A percentile compares a stretch with the other conserved stretches of the same genome.
phyloP scores from a whole-genome alignment of 1,140 invertebrate genomes.

The Drusus annulatus region DNA sequence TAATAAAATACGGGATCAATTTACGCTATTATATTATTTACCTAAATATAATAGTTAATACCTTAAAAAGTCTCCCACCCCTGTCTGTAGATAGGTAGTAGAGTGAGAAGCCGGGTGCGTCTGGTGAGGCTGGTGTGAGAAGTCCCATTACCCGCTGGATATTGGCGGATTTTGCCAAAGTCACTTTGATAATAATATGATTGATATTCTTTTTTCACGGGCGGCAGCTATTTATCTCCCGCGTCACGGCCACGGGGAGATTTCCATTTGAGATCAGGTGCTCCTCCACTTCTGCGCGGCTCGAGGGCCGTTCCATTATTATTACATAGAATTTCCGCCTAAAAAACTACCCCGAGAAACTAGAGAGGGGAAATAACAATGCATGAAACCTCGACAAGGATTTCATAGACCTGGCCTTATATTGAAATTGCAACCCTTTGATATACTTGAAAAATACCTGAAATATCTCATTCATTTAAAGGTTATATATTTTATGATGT shows the following conservation, averaged over 20 bases:
- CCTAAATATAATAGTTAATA: background rate
- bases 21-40: too few relatives aligned
- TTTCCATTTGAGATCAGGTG: constrained; percentile 60
- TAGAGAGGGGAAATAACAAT: background rate
- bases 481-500: too few relatives aligned
- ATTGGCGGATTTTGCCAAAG: constrained; percentile 59
- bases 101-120: background rate
- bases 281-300: constrained; percentile 5
- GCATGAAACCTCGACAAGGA: too few relatives aligned
- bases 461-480: too few relatives aligned
- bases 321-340: constrained; percentile 28
- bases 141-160: constrained; percentile 55
- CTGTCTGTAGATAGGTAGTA: background rate
- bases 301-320: background rate
- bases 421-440: too few relatives aligned
- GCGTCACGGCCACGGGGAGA: constrained; percentile 55
- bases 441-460: too few relatives aligned
- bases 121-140: constrained; percentile 7
- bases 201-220: constrained; percentile 59
- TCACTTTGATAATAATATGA: constrained; percentile 60
- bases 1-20: too few relatives aligned
- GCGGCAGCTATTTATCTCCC: constrained; percentile 57
- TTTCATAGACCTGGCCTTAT: too few relatives aligned
- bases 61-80: background rate
- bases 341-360: background rate